Evolutionary conservation across 2,888 invertebrate genomes (phyloP).

Genomic region (Hecatera dysodea): DNA sequence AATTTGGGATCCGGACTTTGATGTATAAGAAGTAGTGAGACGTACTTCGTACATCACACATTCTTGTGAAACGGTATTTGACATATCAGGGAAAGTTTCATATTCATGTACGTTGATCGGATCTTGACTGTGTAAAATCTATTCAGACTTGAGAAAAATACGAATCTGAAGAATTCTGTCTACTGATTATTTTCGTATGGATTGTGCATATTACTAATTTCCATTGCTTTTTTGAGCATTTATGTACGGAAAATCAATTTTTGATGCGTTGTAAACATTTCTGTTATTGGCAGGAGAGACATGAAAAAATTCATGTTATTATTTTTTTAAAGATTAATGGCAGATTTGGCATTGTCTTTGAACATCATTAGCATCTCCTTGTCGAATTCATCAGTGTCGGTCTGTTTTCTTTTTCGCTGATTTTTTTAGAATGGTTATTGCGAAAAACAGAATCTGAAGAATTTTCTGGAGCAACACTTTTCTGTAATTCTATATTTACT

Average conservation of each 20-base stretch:
- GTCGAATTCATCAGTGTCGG: slow-evolving; percentile 54
- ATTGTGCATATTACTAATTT: slow-evolving; percentile 61
- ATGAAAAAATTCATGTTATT: slow-evolving; percentile 51
- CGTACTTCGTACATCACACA: slow-evolving; percentile 48
- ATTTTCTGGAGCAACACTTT: slow-evolving; percentile 56
- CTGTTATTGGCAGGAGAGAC: slow-evolving; percentile 54
- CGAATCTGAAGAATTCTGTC: slow-evolving; percentile 54
- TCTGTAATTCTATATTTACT: slow-evolving; percentile 57
- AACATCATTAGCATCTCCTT: slow-evolving; percentile 53
- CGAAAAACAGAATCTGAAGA: slow-evolving; percentile 56
- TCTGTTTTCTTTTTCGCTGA: slow-evolving; percentile 56
- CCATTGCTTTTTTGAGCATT: slow-evolving; percentile 59
- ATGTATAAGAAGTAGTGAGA: slow-evolving; percentile 56
- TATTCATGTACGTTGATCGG: slow-evolving; percentile 50
- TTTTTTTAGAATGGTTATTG: slow-evolving; percentile 56
- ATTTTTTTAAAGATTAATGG: no score
- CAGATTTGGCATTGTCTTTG: slow-evolving; percentile 53
- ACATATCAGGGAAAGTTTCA: slow-evolving; percentile 50
- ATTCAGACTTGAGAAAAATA: slow-evolving; percentile 52
- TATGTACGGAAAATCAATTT: slow-evolving; percentile 56
- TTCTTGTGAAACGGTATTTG: slow-evolving; percentile 53
- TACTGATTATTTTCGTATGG: slow-evolving; percentile 54
- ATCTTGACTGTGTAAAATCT: slow-evolving; percentile 51
- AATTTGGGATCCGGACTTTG: slow-evolving; percentile 53
- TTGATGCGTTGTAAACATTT: slow-evolving; percentile 55